These are phyloP conservation scores for Apaloderma vittatum DNA, from an alignment of 2,113 vertebrate species.

Conservation along the genomic window DNA sequence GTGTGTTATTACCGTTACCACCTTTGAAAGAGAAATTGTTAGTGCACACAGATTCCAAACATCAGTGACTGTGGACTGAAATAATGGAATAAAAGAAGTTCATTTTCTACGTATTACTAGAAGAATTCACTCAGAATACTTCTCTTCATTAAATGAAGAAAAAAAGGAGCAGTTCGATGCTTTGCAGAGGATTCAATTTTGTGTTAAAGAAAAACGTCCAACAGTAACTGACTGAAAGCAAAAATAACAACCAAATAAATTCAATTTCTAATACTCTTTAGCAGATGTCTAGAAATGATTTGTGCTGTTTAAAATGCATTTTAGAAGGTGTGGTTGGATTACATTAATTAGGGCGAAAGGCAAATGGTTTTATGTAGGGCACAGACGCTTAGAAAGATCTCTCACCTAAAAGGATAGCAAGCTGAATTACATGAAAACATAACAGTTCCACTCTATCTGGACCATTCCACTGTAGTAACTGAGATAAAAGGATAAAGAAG, in stretches of 20 bases:
- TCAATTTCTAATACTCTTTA: not conserved
- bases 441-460: not conserved
- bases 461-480: not conserved
- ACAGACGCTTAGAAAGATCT: accelerated
- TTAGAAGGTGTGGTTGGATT: not conserved
- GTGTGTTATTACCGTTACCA: not conserved
- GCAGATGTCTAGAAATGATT: not conserved
- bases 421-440: not conserved
- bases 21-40: not conserved
- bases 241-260: not conserved
- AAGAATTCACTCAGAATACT: not conserved
- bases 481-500: not conserved
- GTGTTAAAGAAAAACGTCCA: not conserved
- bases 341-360: not conserved
- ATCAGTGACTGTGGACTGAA: not conserved
- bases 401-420: not conserved
- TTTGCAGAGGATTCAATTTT: not conserved
- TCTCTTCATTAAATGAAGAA: not conserved
- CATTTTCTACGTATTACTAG: not conserved
- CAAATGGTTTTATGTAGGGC: not conserved
- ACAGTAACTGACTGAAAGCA: not conserved
- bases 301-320: not conserved
- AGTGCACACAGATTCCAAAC: not conserved
- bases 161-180: not conserved
- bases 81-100: not conserved